Base-by-base conservation (phyloP, 1,140 invertebrate species). In the Acromyrmex echinatior region DNA sequence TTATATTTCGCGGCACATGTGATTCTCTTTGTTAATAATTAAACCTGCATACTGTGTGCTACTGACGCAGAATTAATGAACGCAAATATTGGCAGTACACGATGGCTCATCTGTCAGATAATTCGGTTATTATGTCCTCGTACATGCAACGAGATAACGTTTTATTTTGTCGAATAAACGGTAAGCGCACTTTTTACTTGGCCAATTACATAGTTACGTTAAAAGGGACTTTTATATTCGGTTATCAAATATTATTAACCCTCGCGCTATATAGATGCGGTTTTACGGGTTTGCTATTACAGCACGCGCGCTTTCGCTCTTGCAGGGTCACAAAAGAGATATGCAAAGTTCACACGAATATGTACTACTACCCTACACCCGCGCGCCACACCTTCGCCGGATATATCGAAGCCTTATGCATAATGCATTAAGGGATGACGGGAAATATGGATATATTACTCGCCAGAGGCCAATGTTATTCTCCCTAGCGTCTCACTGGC, bases 391-490 rank as follows among this genome's bases (percentile, higher is more conserved):
- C 68, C 58, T 10, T 49, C 85, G 66, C 7, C 31, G 87, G 84
- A 87, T 91, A 86, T 82, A 92, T 92, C 91, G 90, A 91, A 92
- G 74, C 86, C 90, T 92, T 91, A 92, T 92, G 88, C 91, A 92
- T 92, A 92, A 92, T 92, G 88, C 80, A 92, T 92, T 86, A 87
- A 84, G 88, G 91, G 92, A 92, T 92, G 92, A 92, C 92, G 92
- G 79, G 63, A 92, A 89, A 87, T 91, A 92, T 91, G 92, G 91
- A 92, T 92, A 92, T 92, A 92, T 91, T 89, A 91, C 91, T 92
- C 89, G 87, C 87, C 85, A 80, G 85, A 90, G 91, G 90, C 87
- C 90, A 88, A 92, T 92, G 91, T 92, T 92, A 92, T 91, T 92
- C 91, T 91, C 84, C 88, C 89, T 82, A 62, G 87, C 87, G 87